phyloP scores from a whole-genome alignment of 2,888 invertebrate species.

The Luffia ferchaultella region DNA sequence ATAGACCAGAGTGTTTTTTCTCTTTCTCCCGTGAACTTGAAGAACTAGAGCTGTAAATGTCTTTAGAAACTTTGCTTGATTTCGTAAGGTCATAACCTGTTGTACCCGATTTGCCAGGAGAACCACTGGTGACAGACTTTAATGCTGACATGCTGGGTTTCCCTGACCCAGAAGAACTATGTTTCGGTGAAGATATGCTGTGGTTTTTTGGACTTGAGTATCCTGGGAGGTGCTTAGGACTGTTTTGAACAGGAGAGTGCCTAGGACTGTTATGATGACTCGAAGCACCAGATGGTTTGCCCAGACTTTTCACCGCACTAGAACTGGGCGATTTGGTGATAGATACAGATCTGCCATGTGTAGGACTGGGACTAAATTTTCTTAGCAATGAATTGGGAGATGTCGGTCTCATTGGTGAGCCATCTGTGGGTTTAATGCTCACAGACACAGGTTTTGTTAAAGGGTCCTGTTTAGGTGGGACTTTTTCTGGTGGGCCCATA shows the following conservation, averaged over 20 bases:
- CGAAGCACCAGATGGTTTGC: slow-evolving; percentile 58
- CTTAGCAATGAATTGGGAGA: slow-evolving; percentile 73
- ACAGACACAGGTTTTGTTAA: slow-evolving; percentile 76
- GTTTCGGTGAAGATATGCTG: slow-evolving; percentile 82
- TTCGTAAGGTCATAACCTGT: slow-evolving; percentile 63
- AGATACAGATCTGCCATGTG: slow-evolving; percentile 70
- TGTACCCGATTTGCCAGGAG: slow-evolving; percentile 70
- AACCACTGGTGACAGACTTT: slow-evolving; percentile 78
- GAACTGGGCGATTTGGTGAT: slow-evolving; percentile 70
- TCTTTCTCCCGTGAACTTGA: slow-evolving; percentile 60
- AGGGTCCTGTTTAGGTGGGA: slow-evolving; percentile 77
- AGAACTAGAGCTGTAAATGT: slow-evolving; percentile 45
- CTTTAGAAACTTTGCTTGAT: slow-evolving; percentile 58
- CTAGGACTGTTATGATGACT: slow-evolving; percentile 74
- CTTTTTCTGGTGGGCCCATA: slow-evolving; percentile 85
- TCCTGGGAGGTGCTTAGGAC: slow-evolving; percentile 76
- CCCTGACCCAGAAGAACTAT: slow-evolving; percentile 76
- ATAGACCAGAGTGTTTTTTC: slow-evolving; percentile 57
- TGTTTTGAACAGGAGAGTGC: slow-evolving; percentile 79
- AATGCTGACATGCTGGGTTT: slow-evolving; percentile 90
- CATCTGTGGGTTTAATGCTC: slow-evolving; percentile 74
- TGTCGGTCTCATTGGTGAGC: slow-evolving; percentile 69
- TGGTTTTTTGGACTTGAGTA: slow-evolving; percentile 82
- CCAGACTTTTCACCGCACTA: slow-evolving; percentile 40
- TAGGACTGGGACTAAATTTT: slow-evolving; percentile 78